Conservation (phyloP, 2,797 vertebrate genomes). For the Carcharodon carcharias region DNA sequence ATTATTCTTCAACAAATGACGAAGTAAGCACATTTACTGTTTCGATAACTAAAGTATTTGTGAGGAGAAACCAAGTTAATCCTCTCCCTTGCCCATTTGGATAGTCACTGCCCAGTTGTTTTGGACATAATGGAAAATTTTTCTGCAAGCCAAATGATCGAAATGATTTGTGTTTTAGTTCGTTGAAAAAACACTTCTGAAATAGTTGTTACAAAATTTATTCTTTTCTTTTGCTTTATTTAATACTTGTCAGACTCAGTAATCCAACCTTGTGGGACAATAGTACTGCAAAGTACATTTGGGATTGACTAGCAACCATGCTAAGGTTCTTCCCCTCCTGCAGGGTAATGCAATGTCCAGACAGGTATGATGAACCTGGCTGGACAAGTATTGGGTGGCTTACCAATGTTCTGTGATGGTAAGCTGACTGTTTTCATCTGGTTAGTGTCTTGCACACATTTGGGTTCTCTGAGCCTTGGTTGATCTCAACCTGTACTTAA, state of each 20-base stretch:
- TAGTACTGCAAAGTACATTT: background rate
- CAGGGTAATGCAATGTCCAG: no score
- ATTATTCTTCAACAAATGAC: background rate
- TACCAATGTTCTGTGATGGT: background rate
- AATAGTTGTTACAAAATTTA: background rate
- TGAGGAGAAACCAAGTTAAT: background rate
- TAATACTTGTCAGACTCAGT: background rate
- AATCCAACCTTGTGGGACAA: background rate
- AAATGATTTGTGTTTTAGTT: background rate
- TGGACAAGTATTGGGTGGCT: background rate
- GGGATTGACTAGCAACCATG: background rate
- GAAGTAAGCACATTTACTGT: background rate
- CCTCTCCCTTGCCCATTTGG: background rate
- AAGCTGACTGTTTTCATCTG: background rate
- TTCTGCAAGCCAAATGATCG: background rate
- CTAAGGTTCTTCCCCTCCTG: background rate
- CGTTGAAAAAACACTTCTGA: background rate
- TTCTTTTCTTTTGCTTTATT: background rate
- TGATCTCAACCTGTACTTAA: background rate
- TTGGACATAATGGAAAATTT: background rate
- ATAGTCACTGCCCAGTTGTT: background rate
- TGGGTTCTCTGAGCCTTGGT: background rate
- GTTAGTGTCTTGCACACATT: no score
- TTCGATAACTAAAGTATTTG: background rate
- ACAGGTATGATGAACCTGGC: background rate